Evolutionary conservation across 1,140 invertebrate species (phyloP).

Genomic region (Macrotrachela quadricornifera): DNA sequence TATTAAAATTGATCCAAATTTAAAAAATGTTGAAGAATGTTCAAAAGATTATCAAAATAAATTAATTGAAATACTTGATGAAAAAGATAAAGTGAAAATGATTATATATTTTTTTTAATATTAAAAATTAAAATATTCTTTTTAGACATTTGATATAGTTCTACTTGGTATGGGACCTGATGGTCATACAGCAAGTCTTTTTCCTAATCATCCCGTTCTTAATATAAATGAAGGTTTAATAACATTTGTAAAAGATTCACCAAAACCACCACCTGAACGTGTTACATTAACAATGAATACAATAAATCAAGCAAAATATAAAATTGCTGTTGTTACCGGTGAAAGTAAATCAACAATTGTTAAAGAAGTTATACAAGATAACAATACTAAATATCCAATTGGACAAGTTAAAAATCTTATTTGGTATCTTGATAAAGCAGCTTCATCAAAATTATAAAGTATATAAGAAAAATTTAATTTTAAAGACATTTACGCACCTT

Average conservation of each 20-base stretch:
- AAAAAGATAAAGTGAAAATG: conserved; percentile 12
- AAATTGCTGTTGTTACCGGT: conserved; percentile 62
- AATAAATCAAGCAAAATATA: conserved; percentile 61
- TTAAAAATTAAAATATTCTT: conserved; percentile 37
- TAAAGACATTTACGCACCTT: too few relatives aligned
- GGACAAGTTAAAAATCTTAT: conserved; percentile 43
- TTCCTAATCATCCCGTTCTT: conserved; percentile 54
- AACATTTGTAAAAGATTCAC: conserved; percentile 57
- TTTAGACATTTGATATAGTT: conserved; percentile 64
- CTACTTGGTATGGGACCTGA: conserved; percentile 87
- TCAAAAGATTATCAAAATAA: conserved; percentile 47
- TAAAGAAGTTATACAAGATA: conserved; percentile 44
- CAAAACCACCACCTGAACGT: conserved; percentile 71
- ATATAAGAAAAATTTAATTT: too few relatives aligned
- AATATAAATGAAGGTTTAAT: not conserved
- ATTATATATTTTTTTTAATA: conserved; percentile 33
- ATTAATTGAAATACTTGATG: not conserved
- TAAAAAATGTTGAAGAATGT: conserved; percentile 45
- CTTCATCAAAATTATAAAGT: conserved; percentile 31
- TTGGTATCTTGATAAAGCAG: conserved; percentile 55
- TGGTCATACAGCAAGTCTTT: conserved; percentile 91
- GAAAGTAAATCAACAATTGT: conserved; percentile 65
- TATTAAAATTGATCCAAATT: conserved; percentile 20
- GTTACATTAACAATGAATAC: conserved; percentile 79
- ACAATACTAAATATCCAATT: conserved; percentile 43